Percentiles rank a stretch among this genome's conserved stretches.
Conservation (phyloP, 2,113 vertebrate species). For the Labeo rohita region DNA sequence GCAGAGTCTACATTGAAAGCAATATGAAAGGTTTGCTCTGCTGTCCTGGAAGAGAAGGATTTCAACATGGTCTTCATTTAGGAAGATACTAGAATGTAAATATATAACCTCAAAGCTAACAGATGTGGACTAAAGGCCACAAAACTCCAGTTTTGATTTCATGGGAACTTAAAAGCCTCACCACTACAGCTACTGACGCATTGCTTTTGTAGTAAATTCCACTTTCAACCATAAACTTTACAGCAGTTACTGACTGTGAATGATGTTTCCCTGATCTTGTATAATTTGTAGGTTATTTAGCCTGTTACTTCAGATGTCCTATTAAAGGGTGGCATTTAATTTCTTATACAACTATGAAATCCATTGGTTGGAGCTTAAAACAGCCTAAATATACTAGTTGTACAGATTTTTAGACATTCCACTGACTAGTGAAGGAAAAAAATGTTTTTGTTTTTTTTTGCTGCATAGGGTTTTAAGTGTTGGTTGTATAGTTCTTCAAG, state of each 20-base stretch:
- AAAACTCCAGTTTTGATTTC: background rate
- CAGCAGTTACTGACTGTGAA: background rate
- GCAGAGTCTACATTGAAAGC: background rate
- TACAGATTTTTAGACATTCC: background rate
- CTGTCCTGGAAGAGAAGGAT: background rate
- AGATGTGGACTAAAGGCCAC: background rate
- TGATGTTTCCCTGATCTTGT: background rate
- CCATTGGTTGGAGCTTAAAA: background rate
- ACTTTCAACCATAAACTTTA: background rate
- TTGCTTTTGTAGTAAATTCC: background rate
- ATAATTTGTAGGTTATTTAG: background rate
- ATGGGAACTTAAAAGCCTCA: background rate
- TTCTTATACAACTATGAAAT: background rate
- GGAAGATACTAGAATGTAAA: background rate
- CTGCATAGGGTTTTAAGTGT: background rate
- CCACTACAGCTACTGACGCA: background rate
- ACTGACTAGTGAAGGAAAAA: too few species aligned
- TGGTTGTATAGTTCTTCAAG: background rate
- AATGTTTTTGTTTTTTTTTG: too few species aligned
- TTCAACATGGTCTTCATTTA: background rate
- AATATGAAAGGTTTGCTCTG: background rate
- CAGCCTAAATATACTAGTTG: background rate
- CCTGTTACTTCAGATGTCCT: background rate
- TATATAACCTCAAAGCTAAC: background rate
- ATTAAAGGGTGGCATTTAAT: background rate